These are phyloP conservation scores for Fragum fragum DNA, from an alignment of 2,888 invertebrate genomes.

Conservation along the genomic window DNA sequence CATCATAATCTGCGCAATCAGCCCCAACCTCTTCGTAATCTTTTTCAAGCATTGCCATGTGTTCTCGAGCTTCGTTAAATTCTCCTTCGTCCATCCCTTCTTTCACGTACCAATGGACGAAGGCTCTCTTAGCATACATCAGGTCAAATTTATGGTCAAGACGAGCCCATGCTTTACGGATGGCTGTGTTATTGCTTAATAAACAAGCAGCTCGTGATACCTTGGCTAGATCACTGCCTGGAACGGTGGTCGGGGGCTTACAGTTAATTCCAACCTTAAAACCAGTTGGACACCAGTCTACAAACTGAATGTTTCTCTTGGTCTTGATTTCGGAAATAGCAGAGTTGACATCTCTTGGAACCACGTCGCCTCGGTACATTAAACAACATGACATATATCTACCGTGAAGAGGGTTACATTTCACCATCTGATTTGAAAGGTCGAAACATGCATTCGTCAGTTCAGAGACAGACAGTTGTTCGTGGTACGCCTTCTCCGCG, in stretches of 20 bases:
- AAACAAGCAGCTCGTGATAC: constrained; percentile 86
- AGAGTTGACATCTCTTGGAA: background rate
- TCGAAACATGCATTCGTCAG: background rate
- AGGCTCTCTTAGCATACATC: constrained; percentile 94
- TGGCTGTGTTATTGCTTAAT: constrained; percentile 94
- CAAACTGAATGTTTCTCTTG: background rate
- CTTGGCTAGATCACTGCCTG: background rate
- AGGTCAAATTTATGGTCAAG: constrained; percentile 93
- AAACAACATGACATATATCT: background rate
- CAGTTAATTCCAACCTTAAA: background rate
- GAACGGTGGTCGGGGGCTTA: background rate
- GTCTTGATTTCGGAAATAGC: background rate
- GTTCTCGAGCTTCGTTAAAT: background rate
- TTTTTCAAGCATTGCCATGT: background rate
- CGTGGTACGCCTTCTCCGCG: background rate
- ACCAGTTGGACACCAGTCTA: background rate
- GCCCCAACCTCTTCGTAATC: background rate
- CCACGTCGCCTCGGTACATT: background rate
- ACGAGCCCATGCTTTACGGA: constrained; percentile 95
- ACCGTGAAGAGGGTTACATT: background rate
- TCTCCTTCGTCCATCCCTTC: background rate
- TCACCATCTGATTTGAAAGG: background rate
- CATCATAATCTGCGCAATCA: background rate
- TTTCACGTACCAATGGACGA: constrained; percentile 93
- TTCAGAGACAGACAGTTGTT: background rate